These are phyloP conservation scores for Carassius auratus DNA, from an alignment of 2,113 vertebrate species.

Conservation along the genomic window DNA sequence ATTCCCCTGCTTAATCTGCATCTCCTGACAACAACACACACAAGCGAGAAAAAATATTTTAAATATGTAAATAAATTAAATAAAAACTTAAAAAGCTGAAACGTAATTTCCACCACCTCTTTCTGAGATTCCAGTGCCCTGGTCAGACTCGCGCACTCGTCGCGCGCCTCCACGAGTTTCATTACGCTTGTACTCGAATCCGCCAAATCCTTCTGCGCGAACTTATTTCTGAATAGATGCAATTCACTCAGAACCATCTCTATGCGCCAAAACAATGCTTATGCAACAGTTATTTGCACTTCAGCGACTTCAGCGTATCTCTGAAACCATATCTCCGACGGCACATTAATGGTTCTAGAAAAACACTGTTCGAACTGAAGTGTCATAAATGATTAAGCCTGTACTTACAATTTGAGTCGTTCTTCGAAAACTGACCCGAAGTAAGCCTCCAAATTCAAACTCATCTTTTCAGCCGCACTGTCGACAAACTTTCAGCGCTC, in stretches of 20 bases:
- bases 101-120: constrained; percentile 67
- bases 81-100: too few relatives aligned
- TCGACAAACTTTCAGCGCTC: not conserved
- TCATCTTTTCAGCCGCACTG: not conserved
- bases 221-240: constrained; percentile 2
- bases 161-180: constrained; percentile 70
- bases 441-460: constrained; percentile 60
- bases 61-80: not conserved
- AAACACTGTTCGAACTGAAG: not conserved
- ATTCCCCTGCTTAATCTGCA: constrained; percentile 68
- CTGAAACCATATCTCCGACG: too few relatives aligned
- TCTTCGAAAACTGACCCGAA: constrained; percentile 56
- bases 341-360: not conserved
- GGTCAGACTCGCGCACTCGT: constrained; percentile 63
- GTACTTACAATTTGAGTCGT: constrained; percentile 61
- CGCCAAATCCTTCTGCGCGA: rapidly evolving
- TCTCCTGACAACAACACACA: constrained; percentile 66
- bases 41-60: not conserved
- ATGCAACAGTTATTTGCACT: not conserved
- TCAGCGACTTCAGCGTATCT: not conserved
- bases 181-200: not conserved
- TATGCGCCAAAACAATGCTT: not conserved
- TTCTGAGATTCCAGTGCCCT: constrained; percentile 57
- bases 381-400: not conserved
- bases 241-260: not conserved